phyloP scores from a whole-genome alignment of 2,113 vertebrate species.

The Bambusicola thoracicus region DNA sequence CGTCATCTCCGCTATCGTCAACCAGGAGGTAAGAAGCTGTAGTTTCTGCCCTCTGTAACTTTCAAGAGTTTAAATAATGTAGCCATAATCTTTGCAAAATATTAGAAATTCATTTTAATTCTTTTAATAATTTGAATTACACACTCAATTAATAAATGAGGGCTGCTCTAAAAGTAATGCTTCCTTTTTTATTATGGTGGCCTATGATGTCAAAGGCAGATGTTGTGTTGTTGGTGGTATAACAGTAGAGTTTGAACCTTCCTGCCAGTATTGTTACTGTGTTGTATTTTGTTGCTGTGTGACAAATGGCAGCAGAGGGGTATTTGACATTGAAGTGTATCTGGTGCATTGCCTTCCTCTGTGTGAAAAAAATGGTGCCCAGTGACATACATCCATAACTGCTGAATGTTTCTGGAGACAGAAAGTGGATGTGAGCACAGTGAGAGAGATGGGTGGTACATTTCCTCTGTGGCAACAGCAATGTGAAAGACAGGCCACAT shows the following conservation, averaged over 20 bases:
- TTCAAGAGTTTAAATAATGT: too few relatives aligned
- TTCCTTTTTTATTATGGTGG: background rate
- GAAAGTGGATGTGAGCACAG: background rate
- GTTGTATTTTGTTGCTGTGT: background rate
- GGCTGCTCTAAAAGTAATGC: background rate
- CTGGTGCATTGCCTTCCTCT: background rate
- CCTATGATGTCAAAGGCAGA: background rate
- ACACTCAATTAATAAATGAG: background rate
- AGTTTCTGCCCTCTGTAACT: background rate
- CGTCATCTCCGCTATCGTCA: constrained; percentile 92
- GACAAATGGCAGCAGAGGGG: background rate
- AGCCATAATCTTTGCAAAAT: background rate
- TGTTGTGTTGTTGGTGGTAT: background rate
- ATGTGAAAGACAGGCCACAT: background rate
- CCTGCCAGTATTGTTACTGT: background rate
- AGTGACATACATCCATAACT: background rate
- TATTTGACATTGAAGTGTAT: background rate
- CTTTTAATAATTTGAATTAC: background rate
- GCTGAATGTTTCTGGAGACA: background rate
- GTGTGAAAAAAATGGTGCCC: background rate
- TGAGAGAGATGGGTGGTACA: background rate
- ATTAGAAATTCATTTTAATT: background rate
- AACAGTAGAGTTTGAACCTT: background rate
- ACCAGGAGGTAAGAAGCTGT: constrained; percentile 83
- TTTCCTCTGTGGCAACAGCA: background rate